These are phyloP conservation scores for Drosophila simulans DNA, from an alignment of 1,140 invertebrate species.

Conservation along the genomic window DNA sequence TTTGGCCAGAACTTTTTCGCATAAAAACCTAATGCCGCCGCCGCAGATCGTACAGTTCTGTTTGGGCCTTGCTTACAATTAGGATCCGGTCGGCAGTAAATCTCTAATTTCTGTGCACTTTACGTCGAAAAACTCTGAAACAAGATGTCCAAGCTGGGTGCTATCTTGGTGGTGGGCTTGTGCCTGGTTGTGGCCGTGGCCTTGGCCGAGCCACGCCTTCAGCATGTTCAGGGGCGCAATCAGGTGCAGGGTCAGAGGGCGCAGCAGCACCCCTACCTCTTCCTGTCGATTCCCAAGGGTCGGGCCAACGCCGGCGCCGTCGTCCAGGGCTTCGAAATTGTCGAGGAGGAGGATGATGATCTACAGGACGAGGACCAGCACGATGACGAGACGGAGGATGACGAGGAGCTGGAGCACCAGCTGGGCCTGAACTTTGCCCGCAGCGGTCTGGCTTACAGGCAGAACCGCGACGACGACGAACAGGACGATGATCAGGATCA, in stretches of 20 bases:
- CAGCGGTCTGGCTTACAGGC: constrained; percentile 28
- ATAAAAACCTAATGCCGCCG: constrained; percentile 73
- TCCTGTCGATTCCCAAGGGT: constrained; percentile 64
- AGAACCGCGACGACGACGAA: constrained; percentile 7
- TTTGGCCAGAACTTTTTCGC: constrained; percentile 67
- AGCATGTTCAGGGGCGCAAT: constrained; percentile 24
- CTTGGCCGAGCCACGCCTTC: constrained; percentile 58
- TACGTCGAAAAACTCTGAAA: not conserved
- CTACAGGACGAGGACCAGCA: constrained; percentile 9
- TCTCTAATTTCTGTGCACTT: not conserved
- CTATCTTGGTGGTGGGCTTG: constrained; percentile 39
- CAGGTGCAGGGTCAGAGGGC: constrained; percentile 29
- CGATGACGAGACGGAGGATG: constrained; percentile 27
- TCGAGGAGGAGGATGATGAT: constrained; percentile 49
- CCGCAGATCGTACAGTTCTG: constrained; percentile 68
- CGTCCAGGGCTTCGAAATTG: constrained; percentile 66
- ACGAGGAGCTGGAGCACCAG: constrained; percentile 42
- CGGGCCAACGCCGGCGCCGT: constrained; percentile 66
- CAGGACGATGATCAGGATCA: constrained; percentile 41
- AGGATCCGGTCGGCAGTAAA: constrained; percentile 39
- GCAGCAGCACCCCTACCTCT: constrained; percentile 68
- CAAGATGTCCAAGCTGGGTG: constrained; percentile 59
- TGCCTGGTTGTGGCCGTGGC: constrained; percentile 50
- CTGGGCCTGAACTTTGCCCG: constrained; percentile 46
- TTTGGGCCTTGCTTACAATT: constrained; percentile 78